phyloP scores from a whole-genome alignment of 2,113 vertebrate genomes.

The Panurus biarmicus region DNA sequence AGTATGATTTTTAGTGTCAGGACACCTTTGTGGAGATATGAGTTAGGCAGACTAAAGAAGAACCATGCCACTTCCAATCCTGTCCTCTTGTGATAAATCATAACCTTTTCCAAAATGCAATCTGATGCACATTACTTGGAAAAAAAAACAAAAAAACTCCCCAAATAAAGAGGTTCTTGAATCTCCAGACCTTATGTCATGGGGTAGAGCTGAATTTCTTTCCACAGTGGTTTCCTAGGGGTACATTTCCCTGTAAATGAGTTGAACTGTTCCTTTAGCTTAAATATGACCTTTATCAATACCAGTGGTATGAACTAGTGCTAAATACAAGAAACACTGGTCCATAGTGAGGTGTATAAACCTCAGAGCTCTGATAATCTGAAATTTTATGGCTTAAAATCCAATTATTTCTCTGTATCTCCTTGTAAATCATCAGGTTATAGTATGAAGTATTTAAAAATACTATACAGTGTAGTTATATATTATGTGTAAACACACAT shows the following conservation, averaged over 20 bases:
- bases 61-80: not conserved
- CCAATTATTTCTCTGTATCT: not conserved
- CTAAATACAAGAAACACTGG: not conserved
- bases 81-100: not conserved
- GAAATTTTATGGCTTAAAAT: not conserved
- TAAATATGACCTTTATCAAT: not conserved
- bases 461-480: not conserved
- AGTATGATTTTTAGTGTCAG: not conserved
- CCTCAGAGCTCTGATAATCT: not conserved
- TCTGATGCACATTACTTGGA: not conserved
- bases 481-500: not conserved
- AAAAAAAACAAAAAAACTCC: not conserved
- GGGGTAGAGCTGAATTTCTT: not conserved
- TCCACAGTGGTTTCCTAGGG: not conserved
- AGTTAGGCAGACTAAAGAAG: not conserved
- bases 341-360: not conserved
- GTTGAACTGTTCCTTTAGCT: not conserved
- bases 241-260: not conserved
- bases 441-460: not conserved
- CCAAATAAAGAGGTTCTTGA: not conserved
- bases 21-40: not conserved
- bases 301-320: not conserved
- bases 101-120: not conserved
- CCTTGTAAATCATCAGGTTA: not conserved
- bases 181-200: not conserved